These are phyloP conservation scores for Dorcus parallelipipedus DNA, from an alignment of 2,888 invertebrate species.

Conservation along the genomic window DNA sequence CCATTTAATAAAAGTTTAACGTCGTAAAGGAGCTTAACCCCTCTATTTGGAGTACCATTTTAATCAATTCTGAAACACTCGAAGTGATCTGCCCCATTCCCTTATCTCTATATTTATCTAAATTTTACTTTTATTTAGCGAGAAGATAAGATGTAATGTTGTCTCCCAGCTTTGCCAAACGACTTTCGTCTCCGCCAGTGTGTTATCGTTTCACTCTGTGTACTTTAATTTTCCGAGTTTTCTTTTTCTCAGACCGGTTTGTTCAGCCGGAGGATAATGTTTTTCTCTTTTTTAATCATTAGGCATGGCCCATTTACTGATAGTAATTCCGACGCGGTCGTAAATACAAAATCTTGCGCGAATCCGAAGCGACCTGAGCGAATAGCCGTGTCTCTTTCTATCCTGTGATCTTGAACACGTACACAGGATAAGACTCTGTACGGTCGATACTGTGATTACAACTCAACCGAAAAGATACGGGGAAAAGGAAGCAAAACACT, in stretches of 20 bases:
- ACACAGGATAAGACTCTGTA: slow-evolving; percentile 15
- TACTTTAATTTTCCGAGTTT: slow-evolving; percentile 23
- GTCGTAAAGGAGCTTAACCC: slow-evolving; percentile 40
- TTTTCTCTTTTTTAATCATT: slow-evolving; percentile 42
- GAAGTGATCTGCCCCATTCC: slow-evolving; percentile 42
- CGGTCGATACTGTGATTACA: slow-evolving; percentile 26
- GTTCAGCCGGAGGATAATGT: slow-evolving; percentile 36
- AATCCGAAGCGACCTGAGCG: slow-evolving; percentile 29
- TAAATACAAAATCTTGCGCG: slow-evolving; percentile 25
- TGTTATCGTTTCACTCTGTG: slow-evolving; percentile 35
- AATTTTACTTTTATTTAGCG: slow-evolving; percentile 47
- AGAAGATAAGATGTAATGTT: slow-evolving; percentile 40
- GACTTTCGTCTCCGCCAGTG: slow-evolving; percentile 38
- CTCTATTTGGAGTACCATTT: slow-evolving; percentile 43
- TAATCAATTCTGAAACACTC: slow-evolving; percentile 50
- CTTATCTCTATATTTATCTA: slow-evolving; percentile 48
- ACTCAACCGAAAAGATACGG: slow-evolving; percentile 33
- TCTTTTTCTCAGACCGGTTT: slow-evolving; percentile 27
- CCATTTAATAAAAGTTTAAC: slow-evolving; percentile 38
- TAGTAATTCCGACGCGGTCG: slow-evolving; percentile 38
- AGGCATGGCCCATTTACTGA: slow-evolving; percentile 42
- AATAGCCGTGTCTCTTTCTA: slow-evolving; percentile 24
- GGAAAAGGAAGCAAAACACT: slow-evolving; percentile 30
- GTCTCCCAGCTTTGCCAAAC: slow-evolving; percentile 38
- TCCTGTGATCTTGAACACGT: slow-evolving; percentile 2